Conservation (phyloP, 2,888 invertebrate genomes). For the Hydroisotoma schaefferi region DNA sequence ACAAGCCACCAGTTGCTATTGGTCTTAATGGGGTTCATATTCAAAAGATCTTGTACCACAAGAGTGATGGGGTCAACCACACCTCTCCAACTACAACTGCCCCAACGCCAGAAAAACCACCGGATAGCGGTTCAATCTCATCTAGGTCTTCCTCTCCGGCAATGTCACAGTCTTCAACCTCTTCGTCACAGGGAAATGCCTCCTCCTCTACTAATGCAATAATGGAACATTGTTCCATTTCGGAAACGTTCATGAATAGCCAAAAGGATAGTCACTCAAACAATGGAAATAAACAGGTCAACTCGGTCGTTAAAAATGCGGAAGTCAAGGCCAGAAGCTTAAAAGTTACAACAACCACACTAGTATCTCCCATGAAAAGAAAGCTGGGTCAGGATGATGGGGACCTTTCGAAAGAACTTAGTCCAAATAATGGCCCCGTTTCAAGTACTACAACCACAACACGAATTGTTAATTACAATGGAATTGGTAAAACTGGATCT, state of each 20-base stretch:
- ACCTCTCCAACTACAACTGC: constrained; percentile 34
- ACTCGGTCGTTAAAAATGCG: too few species aligned
- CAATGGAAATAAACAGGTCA: too few species aligned
- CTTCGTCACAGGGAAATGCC: too few species aligned
- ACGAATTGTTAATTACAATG: too few species aligned
- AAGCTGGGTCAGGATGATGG: background rate
- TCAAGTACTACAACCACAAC: constrained; percentile 7
- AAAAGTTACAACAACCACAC: too few species aligned
- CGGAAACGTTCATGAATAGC: too few species aligned
- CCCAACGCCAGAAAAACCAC: constrained; percentile 36
- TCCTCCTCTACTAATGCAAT: too few species aligned
- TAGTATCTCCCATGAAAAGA: background rate
- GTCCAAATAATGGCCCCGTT: constrained; percentile 22
- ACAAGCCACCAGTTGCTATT: constrained; percentile 32
- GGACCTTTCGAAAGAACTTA: constrained; percentile 10
- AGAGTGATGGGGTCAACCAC: constrained; percentile 24
- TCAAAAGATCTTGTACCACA: constrained; percentile 41
- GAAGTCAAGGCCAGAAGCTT: too few species aligned
- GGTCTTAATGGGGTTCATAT: constrained; percentile 40
- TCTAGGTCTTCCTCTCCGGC: too few species aligned
- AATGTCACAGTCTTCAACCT: background rate
- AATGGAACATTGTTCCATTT: too few species aligned
- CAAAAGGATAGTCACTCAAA: too few species aligned
- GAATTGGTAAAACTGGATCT: too few species aligned
- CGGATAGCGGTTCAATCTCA: constrained; percentile 19